phyloP scores from a whole-genome alignment of 1,140 invertebrate species.

The Zaprionus ghesquierei region DNA sequence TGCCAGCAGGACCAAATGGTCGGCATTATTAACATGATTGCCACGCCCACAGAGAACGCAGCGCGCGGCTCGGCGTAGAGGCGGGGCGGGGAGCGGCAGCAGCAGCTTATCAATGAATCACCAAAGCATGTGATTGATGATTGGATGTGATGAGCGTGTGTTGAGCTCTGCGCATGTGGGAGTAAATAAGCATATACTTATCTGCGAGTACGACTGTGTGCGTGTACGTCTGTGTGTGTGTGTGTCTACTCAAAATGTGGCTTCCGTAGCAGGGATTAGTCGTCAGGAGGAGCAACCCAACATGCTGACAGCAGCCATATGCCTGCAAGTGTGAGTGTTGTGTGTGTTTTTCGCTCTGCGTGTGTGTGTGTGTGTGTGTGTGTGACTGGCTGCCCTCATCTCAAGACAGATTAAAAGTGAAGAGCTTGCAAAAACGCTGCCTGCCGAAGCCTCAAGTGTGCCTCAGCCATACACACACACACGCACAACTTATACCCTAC shows the following conservation, averaged over 20 bases:
- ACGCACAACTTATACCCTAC: constrained; percentile 16
- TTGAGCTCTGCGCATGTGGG: constrained; percentile 25
- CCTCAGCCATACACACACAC: constrained; percentile 12
- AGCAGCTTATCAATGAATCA: constrained; percentile 76
- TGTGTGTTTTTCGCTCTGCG: too few relatives aligned
- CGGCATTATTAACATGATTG: constrained; percentile 78
- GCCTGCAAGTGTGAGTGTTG: constrained; percentile 39
- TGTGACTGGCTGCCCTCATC: constrained; percentile 28
- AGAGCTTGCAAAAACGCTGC: constrained; percentile 59
- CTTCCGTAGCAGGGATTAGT: constrained; percentile 71
- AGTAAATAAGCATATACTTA: constrained; percentile 42
- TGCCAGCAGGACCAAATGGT: constrained; percentile 49
- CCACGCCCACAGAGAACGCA: constrained; percentile 48
- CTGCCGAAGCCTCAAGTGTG: constrained; percentile 12
- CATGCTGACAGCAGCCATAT: constrained; percentile 67
- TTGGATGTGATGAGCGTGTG: constrained; percentile 61
- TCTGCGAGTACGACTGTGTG: constrained; percentile 9
- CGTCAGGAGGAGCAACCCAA: constrained; percentile 23
- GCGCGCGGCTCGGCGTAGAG: too few relatives aligned
- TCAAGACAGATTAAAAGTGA: constrained; percentile 75
- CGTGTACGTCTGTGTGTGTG: constrained; percentile 26
- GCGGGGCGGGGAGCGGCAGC: constrained; percentile 16
- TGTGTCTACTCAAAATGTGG: constrained; percentile 51
- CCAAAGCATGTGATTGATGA: constrained; percentile 78
- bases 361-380: constrained; percentile 30